These are phyloP conservation scores for Phymorhynchus buccinoides DNA, from an alignment of 1,140 invertebrate genomes.

Conservation along the genomic window DNA sequence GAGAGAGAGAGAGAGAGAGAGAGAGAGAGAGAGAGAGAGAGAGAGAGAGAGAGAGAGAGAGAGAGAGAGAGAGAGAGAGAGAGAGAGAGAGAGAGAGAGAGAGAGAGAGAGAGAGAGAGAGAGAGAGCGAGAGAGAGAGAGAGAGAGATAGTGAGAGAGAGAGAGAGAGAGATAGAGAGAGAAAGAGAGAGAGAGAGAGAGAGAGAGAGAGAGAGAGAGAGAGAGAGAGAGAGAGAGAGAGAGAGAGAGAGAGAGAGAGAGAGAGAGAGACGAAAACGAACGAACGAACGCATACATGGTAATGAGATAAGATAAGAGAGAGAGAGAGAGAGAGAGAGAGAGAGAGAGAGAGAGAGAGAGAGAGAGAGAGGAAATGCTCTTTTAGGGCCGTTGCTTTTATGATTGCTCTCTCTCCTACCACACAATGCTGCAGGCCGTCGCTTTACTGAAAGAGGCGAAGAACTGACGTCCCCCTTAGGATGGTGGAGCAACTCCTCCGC, in stretches of 20 bases:
- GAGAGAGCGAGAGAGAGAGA: not conserved
- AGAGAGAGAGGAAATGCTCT: not conserved
- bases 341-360: not conserved
- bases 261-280: not conserved
- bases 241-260: not conserved
- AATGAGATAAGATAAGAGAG: not conserved
- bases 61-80: not conserved
- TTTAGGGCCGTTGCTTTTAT: not conserved
- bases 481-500: constrained; percentile 44
- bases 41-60: not conserved
- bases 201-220: not conserved
- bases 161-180: no score
- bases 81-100: not conserved
- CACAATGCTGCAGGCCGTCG: not conserved
- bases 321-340: not conserved
- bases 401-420: not conserved
- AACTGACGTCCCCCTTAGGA: constrained; percentile 1
- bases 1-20: not conserved
- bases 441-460: constrained; percentile 34
- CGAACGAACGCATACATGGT: not conserved
- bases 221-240: not conserved
- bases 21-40: not conserved
- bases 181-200: no score
- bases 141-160: no score
- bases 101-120: not conserved